Conservation (phyloP, 2,888 invertebrate genomes). For the Augiades crinisus region DNA sequence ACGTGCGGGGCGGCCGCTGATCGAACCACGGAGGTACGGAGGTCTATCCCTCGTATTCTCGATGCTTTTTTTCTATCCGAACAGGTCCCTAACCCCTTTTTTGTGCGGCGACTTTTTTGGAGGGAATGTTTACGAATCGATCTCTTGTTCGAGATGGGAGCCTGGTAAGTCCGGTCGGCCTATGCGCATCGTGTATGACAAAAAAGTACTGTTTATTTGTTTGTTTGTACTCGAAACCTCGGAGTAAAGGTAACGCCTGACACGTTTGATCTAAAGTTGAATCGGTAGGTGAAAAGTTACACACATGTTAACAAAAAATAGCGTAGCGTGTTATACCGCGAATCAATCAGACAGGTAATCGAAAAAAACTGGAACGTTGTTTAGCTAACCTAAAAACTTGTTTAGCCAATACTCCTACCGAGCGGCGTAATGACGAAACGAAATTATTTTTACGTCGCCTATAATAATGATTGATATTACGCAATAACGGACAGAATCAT, state of each 20-base stretch:
- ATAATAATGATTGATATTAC: slow-evolving; percentile 15
- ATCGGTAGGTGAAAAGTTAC: neutral
- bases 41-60: slow-evolving; percentile 75
- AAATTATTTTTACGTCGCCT: slow-evolving; percentile 23
- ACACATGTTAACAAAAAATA: slow-evolving; percentile 2
- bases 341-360: slow-evolving; percentile 37
- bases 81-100: slow-evolving; percentile 76
- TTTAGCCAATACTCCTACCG: slow-evolving; percentile 37
- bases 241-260: too few relatives aligned
- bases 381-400: slow-evolving; percentile 59
- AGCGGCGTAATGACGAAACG: slow-evolving; percentile 38
- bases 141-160: slow-evolving; percentile 63
- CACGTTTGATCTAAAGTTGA: too few relatives aligned
- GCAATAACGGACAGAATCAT: neutral
- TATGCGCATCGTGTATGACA: slow-evolving; percentile 16
- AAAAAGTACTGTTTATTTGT: slow-evolving; percentile 10
- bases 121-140: slow-evolving; percentile 71
- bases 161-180: slow-evolving; percentile 42
- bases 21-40: slow-evolving; percentile 74
- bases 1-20: slow-evolving; percentile 69
- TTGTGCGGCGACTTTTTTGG: slow-evolving; percentile 66
- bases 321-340: slow-evolving; percentile 1
- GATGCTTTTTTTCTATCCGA: slow-evolving; percentile 58
- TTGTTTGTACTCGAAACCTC: too few relatives aligned
- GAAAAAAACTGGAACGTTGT: slow-evolving; percentile 51